phyloP scores from a whole-genome alignment of 2,113 vertebrate genomes.

The Mirza zaza region DNA sequence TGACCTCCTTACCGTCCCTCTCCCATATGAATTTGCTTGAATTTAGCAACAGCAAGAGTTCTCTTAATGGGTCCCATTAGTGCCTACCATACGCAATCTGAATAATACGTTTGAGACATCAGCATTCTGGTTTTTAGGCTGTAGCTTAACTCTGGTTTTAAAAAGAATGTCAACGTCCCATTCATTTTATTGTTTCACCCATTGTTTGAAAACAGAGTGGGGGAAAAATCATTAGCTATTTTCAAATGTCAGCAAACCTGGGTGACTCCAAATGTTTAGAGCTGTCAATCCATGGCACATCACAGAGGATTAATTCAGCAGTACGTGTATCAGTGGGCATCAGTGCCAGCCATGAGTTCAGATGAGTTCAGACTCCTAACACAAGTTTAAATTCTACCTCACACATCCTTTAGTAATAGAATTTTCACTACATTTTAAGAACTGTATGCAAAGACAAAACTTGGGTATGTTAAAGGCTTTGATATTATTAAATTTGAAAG shows the following conservation, averaged over 20 bases:
- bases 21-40: slow-evolving; percentile 20
- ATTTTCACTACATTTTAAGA: neutral
- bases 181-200: slow-evolving; percentile 80
- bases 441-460: neutral
- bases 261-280: neutral
- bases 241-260: slow-evolving; percentile 82
- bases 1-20: neutral
- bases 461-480: neutral
- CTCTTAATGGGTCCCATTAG: slow-evolving; percentile 42
- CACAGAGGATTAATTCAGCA: neutral
- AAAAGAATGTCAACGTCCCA: slow-evolving; percentile 80
- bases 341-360: neutral
- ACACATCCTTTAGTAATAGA: neutral
- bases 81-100: slow-evolving; percentile 73
- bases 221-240: slow-evolving; percentile 79
- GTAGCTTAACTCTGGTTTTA: slow-evolving; percentile 82
- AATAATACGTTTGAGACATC: slow-evolving; percentile 85
- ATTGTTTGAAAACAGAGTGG: slow-evolving; percentile 80
- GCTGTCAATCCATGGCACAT: neutral
- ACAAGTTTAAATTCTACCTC: neutral
- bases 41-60: slow-evolving; percentile 59
- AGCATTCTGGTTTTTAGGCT: slow-evolving; percentile 82
- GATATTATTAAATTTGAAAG: neutral
- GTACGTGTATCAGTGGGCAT: neutral
- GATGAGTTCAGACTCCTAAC: neutral